Percentiles rank a stretch among this genome's conserved stretches.
phyloP scores from a whole-genome alignment of 2,797 vertebrate species.

The Pseudochromis fuscus region DNA sequence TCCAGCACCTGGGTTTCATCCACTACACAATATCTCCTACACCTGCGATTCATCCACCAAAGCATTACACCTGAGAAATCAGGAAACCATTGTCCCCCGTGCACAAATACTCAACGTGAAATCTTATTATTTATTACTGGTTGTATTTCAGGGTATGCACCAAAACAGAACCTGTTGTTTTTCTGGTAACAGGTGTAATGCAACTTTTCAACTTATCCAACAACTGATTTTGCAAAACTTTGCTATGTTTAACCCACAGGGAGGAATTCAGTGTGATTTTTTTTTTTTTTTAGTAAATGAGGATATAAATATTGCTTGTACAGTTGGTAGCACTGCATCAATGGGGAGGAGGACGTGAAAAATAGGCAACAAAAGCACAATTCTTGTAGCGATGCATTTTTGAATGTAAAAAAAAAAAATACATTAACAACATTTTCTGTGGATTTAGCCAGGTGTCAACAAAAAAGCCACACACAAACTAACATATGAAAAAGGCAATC shows the following conservation, averaged over 20 bases:
- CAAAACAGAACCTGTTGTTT: slow-evolving; percentile 72
- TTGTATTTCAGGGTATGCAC: slow-evolving; percentile 65
- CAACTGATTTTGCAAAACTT: slow-evolving; percentile 64
- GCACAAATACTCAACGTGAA: slow-evolving; percentile 78
- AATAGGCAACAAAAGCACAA: slow-evolving; percentile 36
- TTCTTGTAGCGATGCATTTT: slow-evolving; percentile 33
- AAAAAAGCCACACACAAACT: slow-evolving; percentile 59
- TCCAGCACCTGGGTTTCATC: slow-evolving; percentile 80
- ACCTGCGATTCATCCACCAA: slow-evolving; percentile 86
- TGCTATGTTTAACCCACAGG: slow-evolving; percentile 39
- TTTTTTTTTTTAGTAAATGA: slow-evolving; percentile 53
- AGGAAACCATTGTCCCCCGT: slow-evolving; percentile 74
- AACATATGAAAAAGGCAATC: slow-evolving; percentile 59
- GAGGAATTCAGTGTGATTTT: slow-evolving; percentile 49
- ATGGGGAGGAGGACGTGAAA: slow-evolving; percentile 22
- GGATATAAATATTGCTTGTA: slow-evolving; percentile 57
- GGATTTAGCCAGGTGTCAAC: slow-evolving; percentile 48
- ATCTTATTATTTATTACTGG: slow-evolving; percentile 82
- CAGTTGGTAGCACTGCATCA: slow-evolving; percentile 31
- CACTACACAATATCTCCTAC: slow-evolving; percentile 70
- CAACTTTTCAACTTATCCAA: slow-evolving; percentile 58
- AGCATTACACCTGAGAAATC: slow-evolving; percentile 83
- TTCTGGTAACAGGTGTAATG: slow-evolving; percentile 75
- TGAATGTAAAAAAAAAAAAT: slow-evolving; percentile 50
- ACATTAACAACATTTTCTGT: slow-evolving; percentile 49